A percentile compares a stretch with the other conserved stretches of the same genome.
Conservation (phyloP, 2,113 vertebrate species). For the Lagopus muta region DNA sequence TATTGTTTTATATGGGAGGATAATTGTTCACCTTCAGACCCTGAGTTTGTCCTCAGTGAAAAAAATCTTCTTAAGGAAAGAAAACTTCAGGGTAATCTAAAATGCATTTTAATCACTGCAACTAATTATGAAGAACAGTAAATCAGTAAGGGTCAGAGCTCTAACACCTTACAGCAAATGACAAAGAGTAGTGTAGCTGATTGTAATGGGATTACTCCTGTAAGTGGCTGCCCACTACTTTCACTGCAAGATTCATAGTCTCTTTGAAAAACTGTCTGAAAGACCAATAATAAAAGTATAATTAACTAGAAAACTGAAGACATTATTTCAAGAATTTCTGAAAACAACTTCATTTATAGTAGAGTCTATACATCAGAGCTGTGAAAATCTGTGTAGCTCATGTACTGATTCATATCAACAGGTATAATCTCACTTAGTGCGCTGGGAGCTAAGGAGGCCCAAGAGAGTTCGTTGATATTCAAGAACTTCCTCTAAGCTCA, state of each 20-base stretch:
- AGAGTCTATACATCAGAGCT: not conserved
- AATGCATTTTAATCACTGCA: slow-evolving; percentile 66
- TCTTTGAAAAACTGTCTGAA: slow-evolving; percentile 44
- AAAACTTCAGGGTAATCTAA: slow-evolving; percentile 56
- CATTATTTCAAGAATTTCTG: slow-evolving; percentile 38
- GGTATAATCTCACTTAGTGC: not conserved
- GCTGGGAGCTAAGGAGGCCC: too few relatives aligned
- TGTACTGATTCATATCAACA: not conserved
- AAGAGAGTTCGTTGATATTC: too few relatives aligned
- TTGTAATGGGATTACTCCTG: slow-evolving; percentile 53
- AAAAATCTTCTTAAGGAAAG: slow-evolving; percentile 20
- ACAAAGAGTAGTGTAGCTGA: slow-evolving; percentile 34
- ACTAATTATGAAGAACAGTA: slow-evolving; percentile 69
- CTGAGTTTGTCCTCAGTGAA: slow-evolving; percentile 5
- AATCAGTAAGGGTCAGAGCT: slow-evolving; percentile 63
- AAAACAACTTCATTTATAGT: slow-evolving; percentile 27
- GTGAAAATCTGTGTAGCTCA: not conserved
- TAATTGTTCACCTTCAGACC: slow-evolving; percentile 20
- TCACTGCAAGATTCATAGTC: slow-evolving; percentile 45
- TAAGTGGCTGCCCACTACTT: slow-evolving; percentile 52
- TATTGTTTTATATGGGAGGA: not conserved
- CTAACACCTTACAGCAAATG: slow-evolving; percentile 28
- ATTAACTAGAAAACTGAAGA: slow-evolving; percentile 37
- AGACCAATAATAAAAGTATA: slow-evolving; percentile 57
- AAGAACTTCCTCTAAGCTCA: not conserved